phyloP scores from a whole-genome alignment of 2,888 invertebrate genomes.

The Acrocera orbiculus region DNA sequence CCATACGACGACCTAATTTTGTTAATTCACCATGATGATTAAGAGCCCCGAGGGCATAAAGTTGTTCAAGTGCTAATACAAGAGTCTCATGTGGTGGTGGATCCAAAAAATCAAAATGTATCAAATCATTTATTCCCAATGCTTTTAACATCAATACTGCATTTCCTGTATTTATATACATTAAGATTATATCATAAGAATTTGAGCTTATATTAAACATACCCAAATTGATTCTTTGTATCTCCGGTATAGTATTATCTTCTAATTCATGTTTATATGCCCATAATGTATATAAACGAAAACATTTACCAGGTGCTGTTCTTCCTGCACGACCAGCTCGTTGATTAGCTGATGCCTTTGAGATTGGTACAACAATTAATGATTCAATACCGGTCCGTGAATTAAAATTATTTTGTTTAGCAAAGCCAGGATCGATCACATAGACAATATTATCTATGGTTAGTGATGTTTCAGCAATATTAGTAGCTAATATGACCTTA shows the following conservation, averaged over 20 bases:
- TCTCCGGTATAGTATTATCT: slow-evolving; percentile 96
- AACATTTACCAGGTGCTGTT: slow-evolving; percentile 95
- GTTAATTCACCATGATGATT: slow-evolving; percentile 97
- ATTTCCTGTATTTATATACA: slow-evolving; percentile 39
- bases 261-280: slow-evolving; percentile 96
- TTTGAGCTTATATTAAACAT: slow-evolving; percentile 2
- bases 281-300: slow-evolving; percentile 95
- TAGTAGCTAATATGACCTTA: slow-evolving; percentile 94
- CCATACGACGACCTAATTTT: slow-evolving; percentile 93
- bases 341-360: slow-evolving; percentile 95
- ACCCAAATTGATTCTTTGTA: slow-evolving; percentile 87
- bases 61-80: slow-evolving; percentile 84
- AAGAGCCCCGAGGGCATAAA: slow-evolving; percentile 92
- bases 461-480: slow-evolving; percentile 96
- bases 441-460: slow-evolving; percentile 98
- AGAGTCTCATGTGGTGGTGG: slow-evolving; percentile 91
- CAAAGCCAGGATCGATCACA: slow-evolving; percentile 99
- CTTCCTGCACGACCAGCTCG: slow-evolving; percentile 90
- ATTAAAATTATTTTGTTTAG: slow-evolving; percentile 97
- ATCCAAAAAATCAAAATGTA: slow-evolving; percentile 97
- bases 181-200: background rate
- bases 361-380: slow-evolving; percentile 94
- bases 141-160: slow-evolving; percentile 94
- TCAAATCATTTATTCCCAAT: slow-evolving; percentile 89
- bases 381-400: slow-evolving; percentile 98